Base-by-base conservation (phyloP, 2,113 vertebrate genomes). In the Labeo rohita region DNA sequence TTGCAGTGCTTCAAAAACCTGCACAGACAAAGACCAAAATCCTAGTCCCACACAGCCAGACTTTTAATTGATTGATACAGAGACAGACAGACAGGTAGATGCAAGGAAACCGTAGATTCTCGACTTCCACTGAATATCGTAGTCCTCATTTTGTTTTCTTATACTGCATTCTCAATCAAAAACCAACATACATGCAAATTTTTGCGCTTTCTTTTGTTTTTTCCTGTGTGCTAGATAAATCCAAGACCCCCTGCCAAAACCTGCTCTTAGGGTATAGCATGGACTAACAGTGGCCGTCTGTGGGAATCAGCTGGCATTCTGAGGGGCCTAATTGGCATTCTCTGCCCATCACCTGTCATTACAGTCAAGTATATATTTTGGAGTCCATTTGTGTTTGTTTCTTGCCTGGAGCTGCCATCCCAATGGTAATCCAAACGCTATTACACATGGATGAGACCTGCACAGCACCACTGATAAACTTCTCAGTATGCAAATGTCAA, bases 401-500 rank as follows among this genome's bases (percentile, higher is more conserved):
- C 84, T 88, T 75, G 70, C 86, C 80, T 61, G 36, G 21, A 87
- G 88, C 88, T 76, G 86, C 84, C 47, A 68, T 59, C 85, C 86
- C 85, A 75, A 81, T 85, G 75, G 87, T 83, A 86, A 88, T 84
- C 84, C 85, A 56, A 88, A 86, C 84, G 84, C 85, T 88, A 86
- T 88, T 85, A 87, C 77, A 85, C 83, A 75, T 73, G 77, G 85
- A 84, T 77, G 75, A 85, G 83, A 66, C 68, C 47, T 66, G 73
- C 89, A 79, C 59, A 23, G 66, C 85, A 72, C 82, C 78, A 79
- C 89, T 90, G 87, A 88, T 88, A 90, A 88, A 88, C 89, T 87
- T 87, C 89, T 90, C 89, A 86, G 83, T 90, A 90, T 90, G 89
- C 84, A 90, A 90, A 90, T 90, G 85, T 87, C 87, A 90, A 88